Conservation (phyloP, 2,888 invertebrate genomes). For the Epistrophe grossulariae region DNA sequence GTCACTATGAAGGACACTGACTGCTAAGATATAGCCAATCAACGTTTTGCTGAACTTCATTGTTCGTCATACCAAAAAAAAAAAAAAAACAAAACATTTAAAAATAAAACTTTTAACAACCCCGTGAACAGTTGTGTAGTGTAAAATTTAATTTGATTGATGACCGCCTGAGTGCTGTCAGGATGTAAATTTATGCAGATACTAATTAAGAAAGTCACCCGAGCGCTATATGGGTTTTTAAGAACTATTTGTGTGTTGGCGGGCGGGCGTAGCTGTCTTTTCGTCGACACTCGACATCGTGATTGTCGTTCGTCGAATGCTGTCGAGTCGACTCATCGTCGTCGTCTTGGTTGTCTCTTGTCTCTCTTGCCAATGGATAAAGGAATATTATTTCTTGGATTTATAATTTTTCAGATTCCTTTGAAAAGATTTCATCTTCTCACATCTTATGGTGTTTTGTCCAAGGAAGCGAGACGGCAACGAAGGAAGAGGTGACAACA, state of each 20-base stretch:
- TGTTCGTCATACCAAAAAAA: neutral
- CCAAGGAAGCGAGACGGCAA: constrained; percentile 12
- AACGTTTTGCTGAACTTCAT: constrained; percentile 3
- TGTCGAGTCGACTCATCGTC: constrained; percentile 31
- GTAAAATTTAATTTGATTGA: constrained; percentile 67
- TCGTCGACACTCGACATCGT: neutral
- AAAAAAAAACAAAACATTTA: constrained; percentile 5
- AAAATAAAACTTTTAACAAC: constrained; percentile 48
- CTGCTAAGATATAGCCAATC: constrained; percentile 61
- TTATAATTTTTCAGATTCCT: constrained; percentile 1
- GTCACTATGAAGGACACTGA: constrained; percentile 29
- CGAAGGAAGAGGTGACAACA: constrained; percentile 11
- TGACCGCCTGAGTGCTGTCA: constrained; percentile 73
- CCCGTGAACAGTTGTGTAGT: constrained; percentile 57
- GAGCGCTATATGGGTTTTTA: constrained; percentile 59
- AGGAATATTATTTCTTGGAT: constrained; percentile 25
- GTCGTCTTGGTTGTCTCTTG: constrained; percentile 36
- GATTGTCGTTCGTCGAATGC: neutral
- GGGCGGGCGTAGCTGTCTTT: constrained; percentile 28
- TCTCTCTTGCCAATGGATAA: constrained; percentile 35
- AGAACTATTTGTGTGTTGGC: constrained; percentile 57
- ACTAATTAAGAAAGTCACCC: constrained; percentile 71
- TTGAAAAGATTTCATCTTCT: constrained; percentile 27
- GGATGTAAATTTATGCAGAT: constrained; percentile 58
- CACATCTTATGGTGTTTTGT: constrained; percentile 22